Conservation (phyloP, 2,113 vertebrate species). For the Passer domesticus region DNA sequence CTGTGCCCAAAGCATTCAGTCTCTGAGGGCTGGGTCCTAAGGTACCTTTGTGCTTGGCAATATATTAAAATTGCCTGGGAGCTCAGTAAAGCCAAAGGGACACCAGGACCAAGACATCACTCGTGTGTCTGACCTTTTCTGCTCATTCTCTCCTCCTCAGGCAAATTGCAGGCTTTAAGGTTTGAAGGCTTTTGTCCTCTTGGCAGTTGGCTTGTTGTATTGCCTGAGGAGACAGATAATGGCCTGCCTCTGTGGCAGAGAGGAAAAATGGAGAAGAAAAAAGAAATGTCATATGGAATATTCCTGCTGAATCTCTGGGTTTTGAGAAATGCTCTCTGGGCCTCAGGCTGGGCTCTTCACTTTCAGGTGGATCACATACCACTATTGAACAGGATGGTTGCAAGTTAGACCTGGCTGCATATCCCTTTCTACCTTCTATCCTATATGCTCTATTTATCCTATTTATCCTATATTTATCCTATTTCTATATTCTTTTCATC, state of each 20-base stretch:
- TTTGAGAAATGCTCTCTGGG: not conserved
- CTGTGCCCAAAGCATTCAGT: not conserved
- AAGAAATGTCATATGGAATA: not conserved
- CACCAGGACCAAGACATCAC: not conserved
- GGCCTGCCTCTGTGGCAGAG: not conserved
- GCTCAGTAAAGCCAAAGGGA: not conserved
- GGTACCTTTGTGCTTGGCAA: not conserved
- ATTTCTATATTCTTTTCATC: not conserved
- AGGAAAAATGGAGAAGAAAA: not conserved
- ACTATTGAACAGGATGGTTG: not conserved
- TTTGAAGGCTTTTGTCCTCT: not conserved
- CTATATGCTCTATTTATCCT: not conserved
- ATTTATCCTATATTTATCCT: not conserved
- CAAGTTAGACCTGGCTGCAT: not conserved
- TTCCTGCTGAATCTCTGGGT: not conserved
- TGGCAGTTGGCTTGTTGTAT: not conserved
- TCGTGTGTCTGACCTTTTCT: not conserved
- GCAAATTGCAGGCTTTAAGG: not conserved
- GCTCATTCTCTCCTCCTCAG: not conserved
- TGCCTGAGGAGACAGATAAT: not conserved
- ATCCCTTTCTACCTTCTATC: not conserved
- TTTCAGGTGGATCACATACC: not conserved
- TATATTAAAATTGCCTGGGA: not conserved
- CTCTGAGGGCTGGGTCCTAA: not conserved
- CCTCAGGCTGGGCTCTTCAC: not conserved